Evolutionary conservation across 2,888 invertebrate genomes (phyloP).

Genomic region (Nezara viridula): DNA sequence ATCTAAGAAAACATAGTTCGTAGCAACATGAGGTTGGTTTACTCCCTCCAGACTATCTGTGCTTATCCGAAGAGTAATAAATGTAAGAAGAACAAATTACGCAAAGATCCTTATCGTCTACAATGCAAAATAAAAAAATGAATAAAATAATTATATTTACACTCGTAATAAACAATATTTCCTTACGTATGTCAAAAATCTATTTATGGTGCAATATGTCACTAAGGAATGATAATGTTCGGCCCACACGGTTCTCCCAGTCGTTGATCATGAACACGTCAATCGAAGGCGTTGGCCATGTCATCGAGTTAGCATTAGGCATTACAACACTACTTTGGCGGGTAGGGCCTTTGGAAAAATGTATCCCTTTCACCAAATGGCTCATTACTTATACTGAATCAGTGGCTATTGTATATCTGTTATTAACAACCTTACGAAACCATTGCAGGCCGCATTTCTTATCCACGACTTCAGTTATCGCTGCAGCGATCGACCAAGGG

Average conservation of each 20-base stretch:
- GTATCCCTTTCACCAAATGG: background rate
- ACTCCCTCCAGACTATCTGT: no score
- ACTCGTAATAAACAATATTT: background rate
- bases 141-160: background rate
- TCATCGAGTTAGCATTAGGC: background rate
- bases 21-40: no score
- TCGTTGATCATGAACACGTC: background rate
- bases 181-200: background rate
- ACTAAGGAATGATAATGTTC: background rate
- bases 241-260: background rate
- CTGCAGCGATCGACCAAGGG: background rate
- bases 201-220: background rate
- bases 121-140: no score
- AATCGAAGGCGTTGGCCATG: conserved; percentile 12
- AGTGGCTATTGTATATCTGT: background rate
- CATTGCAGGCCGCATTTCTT: background rate
- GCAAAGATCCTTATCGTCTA: no score
- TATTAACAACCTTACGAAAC: conserved; percentile 4
- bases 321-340: background rate
- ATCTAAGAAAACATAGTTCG: no score
- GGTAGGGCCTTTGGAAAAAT: background rate
- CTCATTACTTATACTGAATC: background rate
- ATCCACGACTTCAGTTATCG: background rate
- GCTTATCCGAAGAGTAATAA: no score
- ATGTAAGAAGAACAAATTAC: no score